phyloP scores from a whole-genome alignment of 2,113 vertebrate species.

The Fukomys damarensis region DNA sequence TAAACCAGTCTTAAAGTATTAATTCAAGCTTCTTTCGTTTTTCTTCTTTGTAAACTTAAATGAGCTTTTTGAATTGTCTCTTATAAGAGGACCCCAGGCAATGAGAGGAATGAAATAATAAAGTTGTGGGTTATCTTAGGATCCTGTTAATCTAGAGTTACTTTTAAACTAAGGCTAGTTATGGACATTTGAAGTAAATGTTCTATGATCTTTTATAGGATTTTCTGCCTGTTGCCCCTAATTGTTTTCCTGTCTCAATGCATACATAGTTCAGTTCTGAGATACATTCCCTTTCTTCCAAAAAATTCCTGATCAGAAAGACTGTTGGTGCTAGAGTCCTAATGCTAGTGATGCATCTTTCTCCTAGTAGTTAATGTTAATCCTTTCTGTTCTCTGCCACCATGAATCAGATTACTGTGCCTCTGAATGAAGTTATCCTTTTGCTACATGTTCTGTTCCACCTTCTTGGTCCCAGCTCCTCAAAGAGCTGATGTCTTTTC shows the following conservation, averaged over 20 bases:
- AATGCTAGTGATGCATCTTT: background rate
- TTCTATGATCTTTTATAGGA: slow-evolving; percentile 25
- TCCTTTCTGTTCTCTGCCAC: slow-evolving; percentile 1
- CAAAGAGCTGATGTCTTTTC: slow-evolving; percentile 17
- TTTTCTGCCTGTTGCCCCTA: background rate
- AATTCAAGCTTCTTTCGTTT: background rate
- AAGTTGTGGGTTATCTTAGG: slow-evolving; percentile 28
- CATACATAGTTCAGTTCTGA: background rate
- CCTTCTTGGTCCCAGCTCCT: slow-evolving; percentile 9
- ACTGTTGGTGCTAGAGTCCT: background rate
- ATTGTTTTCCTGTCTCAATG: background rate
- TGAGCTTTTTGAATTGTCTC: slow-evolving; percentile 26
- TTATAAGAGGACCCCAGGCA: background rate
- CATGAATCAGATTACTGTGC: background rate
- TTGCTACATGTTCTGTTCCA: background rate
- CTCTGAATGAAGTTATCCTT: background rate
- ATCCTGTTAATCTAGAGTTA: background rate
- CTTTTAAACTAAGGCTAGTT: slow-evolving; percentile 29
- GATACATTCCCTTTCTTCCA: background rate
- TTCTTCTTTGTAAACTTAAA: slow-evolving; percentile 42
- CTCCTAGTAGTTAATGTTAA: background rate
- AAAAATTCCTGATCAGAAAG: background rate
- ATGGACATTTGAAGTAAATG: background rate
- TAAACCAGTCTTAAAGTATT: slow-evolving; percentile 48
- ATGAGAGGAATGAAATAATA: background rate